Evolutionary conservation across 2,888 invertebrate genomes (phyloP), one percentile per base, ranked within the genome.

Genomic region (Drosophila helvetica): DNA sequence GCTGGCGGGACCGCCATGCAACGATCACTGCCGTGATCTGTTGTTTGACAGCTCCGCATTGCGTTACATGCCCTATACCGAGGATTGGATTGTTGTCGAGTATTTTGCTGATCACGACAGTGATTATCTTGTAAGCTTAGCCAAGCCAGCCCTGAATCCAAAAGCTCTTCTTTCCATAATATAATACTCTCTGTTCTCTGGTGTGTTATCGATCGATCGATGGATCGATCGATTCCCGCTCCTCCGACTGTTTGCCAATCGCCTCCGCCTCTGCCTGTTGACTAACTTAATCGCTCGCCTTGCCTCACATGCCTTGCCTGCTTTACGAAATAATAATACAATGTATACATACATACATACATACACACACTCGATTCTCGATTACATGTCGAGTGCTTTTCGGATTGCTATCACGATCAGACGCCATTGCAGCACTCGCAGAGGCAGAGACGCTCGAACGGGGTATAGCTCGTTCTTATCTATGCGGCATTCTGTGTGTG

Each of bases 41-140:
- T 64, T 90, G 51, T 68, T 66, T 61, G 60, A 82, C 25, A 78
- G 82, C 47, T 83, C 89, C 15, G 66, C 79, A 33, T 55, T 89
- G 53, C 67, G 74, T 4, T 90, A 74, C 54, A 75, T 75, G 61
- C 83, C 74, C 3, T 88, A 89, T 62, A 82, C 85, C 19, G 86
- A 78, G 25, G 89, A 89, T 54, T 91, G 91, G 91, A 89, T 91
- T 74, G 85, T 87, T 33, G 75, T 87, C 47, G 92, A 91, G 67
- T 90, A 90, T 64, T 91, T 92, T 79, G 79, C 80, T 10, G 89
- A 92, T 83, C 91, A 92, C 74, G 89, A 89, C 27, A 76, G 65
- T 67, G 91, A 92, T 78, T 91, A 90, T 75, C 89, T 91, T 73
- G 91, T 91, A 83, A 91, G 91, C 74, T 17, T 46, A 33, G 45